phyloP scores from a whole-genome alignment of 2,113 vertebrate species.

The Paradoxurus hermaphroditus region DNA sequence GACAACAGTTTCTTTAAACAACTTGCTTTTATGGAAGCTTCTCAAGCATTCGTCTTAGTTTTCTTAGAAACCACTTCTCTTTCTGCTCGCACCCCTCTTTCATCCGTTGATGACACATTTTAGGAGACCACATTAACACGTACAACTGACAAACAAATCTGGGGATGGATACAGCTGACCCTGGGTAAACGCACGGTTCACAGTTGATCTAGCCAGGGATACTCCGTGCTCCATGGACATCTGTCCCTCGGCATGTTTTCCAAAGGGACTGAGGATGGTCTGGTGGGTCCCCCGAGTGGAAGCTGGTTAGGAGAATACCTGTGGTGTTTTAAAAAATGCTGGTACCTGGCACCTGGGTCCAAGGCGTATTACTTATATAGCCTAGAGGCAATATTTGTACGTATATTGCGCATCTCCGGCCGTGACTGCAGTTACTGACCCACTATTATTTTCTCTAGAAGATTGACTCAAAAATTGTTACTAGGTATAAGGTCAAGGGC shows the following conservation, averaged over 20 bases:
- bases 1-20: neutral
- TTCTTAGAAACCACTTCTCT: constrained; percentile 22
- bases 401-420: neutral
- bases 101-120: neutral
- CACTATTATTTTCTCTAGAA: neutral
- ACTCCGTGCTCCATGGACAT: fast-evolving
- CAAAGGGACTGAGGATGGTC: neutral
- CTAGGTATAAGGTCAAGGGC: neutral
- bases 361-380: no score
- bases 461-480: neutral
- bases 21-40: neutral
- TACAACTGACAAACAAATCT: neutral
- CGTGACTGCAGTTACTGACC: neutral
- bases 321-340: neutral
- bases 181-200: neutral
- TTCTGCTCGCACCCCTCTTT: neutral
- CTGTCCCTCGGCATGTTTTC: neutral
- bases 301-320: neutral
- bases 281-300: neutral
- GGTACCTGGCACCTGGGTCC: no score
- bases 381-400: neutral
- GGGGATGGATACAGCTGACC: neutral
- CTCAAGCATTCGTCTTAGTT: neutral
- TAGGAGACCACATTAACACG: neutral
- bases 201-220: neutral